A percentile compares a stretch with the other conserved stretches of the same genome.
phyloP scores from a whole-genome alignment of 2,113 vertebrate species.

The Eclectus roratus region DNA sequence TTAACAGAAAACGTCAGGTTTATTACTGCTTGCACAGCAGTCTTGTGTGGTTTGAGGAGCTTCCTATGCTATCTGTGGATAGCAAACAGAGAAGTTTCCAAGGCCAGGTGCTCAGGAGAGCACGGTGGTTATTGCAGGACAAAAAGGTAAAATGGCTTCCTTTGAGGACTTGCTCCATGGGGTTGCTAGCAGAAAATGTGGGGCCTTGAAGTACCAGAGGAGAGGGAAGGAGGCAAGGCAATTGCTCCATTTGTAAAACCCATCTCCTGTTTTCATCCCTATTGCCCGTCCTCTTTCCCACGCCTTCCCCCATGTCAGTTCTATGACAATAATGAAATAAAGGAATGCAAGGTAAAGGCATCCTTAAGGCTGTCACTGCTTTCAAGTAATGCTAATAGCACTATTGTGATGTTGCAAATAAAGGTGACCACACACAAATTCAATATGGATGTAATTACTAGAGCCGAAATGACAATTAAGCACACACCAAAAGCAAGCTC shows the following conservation, averaged over 20 bases:
- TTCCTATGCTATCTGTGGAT: background rate
- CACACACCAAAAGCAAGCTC: background rate
- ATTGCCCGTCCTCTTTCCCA: background rate
- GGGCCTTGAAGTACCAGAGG: background rate
- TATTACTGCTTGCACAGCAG: background rate
- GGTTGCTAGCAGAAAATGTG: background rate
- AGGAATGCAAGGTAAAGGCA: background rate
- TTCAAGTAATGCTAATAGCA: background rate
- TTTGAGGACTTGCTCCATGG: background rate
- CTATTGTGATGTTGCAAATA: conserved; percentile 2
- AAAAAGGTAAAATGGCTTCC: background rate
- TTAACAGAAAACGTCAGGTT: background rate
- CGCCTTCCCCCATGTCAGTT: background rate
- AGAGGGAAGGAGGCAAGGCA: background rate
- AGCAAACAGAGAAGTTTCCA: background rate
- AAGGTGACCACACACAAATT: conserved; percentile 18
- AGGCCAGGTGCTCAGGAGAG: background rate
- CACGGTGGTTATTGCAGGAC: background rate
- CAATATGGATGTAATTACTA: conserved; percentile 9
- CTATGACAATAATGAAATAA: background rate
- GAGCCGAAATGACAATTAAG: background rate
- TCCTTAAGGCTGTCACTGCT: background rate
- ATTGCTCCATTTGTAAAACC: background rate
- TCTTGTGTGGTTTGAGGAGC: background rate
- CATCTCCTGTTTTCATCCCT: background rate